Base-by-base conservation (phyloP, 2,113 vertebrate genomes). In the Grammomys dolichurus region DNA sequence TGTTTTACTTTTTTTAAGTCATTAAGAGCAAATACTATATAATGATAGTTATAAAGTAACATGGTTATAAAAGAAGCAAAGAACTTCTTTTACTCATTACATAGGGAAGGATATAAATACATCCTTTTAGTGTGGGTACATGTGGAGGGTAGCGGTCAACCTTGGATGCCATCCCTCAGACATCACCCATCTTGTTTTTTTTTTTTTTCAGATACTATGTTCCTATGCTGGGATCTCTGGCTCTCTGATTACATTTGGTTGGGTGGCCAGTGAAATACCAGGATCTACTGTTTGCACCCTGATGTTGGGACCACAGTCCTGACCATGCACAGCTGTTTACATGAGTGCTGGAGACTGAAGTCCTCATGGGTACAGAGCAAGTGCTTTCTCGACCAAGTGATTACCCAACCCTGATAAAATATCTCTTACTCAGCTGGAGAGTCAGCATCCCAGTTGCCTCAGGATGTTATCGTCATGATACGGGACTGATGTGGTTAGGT, bases 41-140 rank as follows among this genome's bases (percentile, higher is more conserved):
- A 73, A 8, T 75, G 92, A 95, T 76, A 51, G 31, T 60, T 92
- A 92, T 58, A 43, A 93, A 77, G n/a, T 77, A 97, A 40, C 19
- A 12, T 46, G 4, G 12, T 92, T 51, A 92, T 54, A 63, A 94
- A 95, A 89, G 75, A 82, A 91, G 81, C 81, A 87, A 95, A 78
- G 14, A 82, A 58, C 43, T 65, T 81, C 33, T 93, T 95, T 92
- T 77, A 82, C 48, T 70, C 75, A 84, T 65, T 43, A 96, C 4
- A 40, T 36, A 78, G 84, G 31, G 63, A 78, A 86, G 33, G n/a
- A 48, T 28, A 22, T 36, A 70, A n/a, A 54, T 16, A 11, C 19
- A 69, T 48, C 4, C 19, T 54, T 70, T 33, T 3, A 51, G 28
- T 36, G 46, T 87, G 20, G 16, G 46, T 24, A n/a, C 63, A 13